Base-by-base conservation (phyloP, 2,113 vertebrate species). In the Mola mola region DNA sequence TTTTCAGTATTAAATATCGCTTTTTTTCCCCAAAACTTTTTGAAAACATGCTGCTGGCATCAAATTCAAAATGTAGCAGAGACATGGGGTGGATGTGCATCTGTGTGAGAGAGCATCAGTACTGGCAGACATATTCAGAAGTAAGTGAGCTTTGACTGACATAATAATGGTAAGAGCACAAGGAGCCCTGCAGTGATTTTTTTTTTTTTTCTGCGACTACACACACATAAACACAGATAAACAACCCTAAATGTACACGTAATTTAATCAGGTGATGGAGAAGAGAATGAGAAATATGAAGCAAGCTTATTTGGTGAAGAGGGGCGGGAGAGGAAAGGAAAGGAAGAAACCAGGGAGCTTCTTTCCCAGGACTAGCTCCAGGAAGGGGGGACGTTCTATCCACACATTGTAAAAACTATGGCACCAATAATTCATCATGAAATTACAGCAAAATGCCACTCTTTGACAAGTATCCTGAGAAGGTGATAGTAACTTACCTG, bases 401-500 rank as follows among this genome's bases (percentile, higher is more conserved):
- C 12, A 2, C 31, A 24, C 15, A 34, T 15, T 15, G 12, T 4
- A 34, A 34, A 17, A 40, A 17, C 1, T 16, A 40, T n/a, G n/a
- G n/a, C n/a, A n/a, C n/a, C n/a, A n/a, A 17, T 4, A 40, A 17
- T 8, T 6, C 5, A n/a, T 7, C 2, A 17, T 8, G 4, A 17
- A 1, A 7, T 1, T 19, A 17, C 6, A 40, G 7, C 5, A 40
- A 15, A 17, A 40, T n/a, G 6, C 16, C 37, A 40, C 15, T 16
- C 10, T 13, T 8, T 10, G 8, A 33, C 8, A 5, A 33, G 21
- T 44, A 25, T 44, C 3, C 12, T 8, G 3, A 40, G 26, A 19
- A 46, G 56, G 21, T 31, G 16, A 9, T 1, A 2, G 13, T 5
- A 0, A 4, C 69, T 92, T 92, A 98, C 97, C 96, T 95, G 89